These are phyloP conservation scores for Onychomys torridus DNA, from an alignment of 2,797 vertebrate species.

Conservation along the genomic window DNA sequence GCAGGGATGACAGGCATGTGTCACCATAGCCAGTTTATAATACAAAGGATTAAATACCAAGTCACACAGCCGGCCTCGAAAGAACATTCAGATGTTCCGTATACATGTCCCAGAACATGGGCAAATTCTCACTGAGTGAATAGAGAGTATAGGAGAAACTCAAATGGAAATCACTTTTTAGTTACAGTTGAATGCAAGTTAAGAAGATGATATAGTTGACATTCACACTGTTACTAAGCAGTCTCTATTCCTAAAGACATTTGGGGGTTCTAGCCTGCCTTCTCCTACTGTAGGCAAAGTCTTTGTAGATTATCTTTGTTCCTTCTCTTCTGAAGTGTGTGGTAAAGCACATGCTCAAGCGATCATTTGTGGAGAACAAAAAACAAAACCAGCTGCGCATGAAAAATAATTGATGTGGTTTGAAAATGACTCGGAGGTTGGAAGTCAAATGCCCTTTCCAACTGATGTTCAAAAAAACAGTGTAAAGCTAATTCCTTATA, in stretches of 20 bases:
- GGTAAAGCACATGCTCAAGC: conserved; percentile 81
- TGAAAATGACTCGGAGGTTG: conserved; percentile 68
- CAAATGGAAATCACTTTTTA: not conserved
- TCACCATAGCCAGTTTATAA: no score
- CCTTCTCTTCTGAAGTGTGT: conserved; percentile 81
- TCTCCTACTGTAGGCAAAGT: conserved; percentile 69
- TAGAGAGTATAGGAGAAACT: not conserved
- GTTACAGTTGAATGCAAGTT: conserved; percentile 16
- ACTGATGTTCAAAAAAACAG: conserved; percentile 48
- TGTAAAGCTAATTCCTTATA: conserved; percentile 62
- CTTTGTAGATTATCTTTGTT: conserved; percentile 86
- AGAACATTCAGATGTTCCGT: not conserved
- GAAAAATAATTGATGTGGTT: conserved; percentile 80
- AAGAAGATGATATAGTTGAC: not conserved
- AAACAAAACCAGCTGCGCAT: conserved; percentile 68
- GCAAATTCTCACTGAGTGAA: conserved; percentile 16
- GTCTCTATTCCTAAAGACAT: conserved; percentile 65
- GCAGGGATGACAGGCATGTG: not conserved
- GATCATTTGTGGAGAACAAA: conserved; percentile 61
- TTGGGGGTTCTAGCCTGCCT: not conserved
- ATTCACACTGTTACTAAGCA: conserved; percentile 30
- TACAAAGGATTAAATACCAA: not conserved
- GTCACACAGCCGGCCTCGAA: not conserved
- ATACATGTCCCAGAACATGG: not conserved
- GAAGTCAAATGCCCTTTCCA: conserved; percentile 76